Percentiles rank a stretch among this genome's conserved stretches.
Conservation (phyloP, 2,888 invertebrate species). For the Pimpla rufipes region DNA sequence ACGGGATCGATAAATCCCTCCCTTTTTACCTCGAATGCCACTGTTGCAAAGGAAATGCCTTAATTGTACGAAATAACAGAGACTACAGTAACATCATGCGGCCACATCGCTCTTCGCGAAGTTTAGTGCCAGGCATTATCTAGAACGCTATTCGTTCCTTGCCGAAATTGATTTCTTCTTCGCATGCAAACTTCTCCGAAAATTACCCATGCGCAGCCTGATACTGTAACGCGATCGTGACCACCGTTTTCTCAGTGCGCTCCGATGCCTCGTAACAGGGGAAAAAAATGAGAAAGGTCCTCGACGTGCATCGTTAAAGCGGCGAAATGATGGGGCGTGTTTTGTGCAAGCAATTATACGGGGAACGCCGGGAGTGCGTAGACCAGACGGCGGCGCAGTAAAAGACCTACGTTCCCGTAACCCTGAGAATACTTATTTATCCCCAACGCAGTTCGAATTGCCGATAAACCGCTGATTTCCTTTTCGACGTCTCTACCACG, state of each 20-base stretch:
- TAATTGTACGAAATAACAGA: constrained; percentile 1
- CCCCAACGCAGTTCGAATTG: not conserved
- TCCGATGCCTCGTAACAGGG: not conserved
- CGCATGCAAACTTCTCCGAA: constrained; percentile 39
- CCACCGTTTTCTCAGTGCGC: not conserved
- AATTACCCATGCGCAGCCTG: constrained; percentile 7
- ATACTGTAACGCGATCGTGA: constrained; percentile 11
- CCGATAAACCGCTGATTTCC: not conserved
- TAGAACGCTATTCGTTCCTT: constrained; percentile 25
- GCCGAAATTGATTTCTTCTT: constrained; percentile 38
- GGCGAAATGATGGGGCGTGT: not conserved
- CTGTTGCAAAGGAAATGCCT: constrained; percentile 5
- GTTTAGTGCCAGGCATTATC: constrained; percentile 24
- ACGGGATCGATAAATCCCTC: not conserved
- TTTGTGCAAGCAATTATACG: not conserved
- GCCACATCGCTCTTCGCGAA: constrained; percentile 10
- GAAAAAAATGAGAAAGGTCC: constrained; percentile 17
- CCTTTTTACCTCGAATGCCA: not conserved
- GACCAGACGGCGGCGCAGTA: not conserved
- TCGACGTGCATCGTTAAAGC: not conserved
- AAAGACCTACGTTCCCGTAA: not conserved
- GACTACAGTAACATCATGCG: constrained; percentile 14
- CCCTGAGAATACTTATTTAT: not conserved
- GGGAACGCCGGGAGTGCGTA: not conserved
- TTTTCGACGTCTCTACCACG: not conserved